A percentile compares a stretch with the other conserved stretches of the same genome.
These are phyloP conservation scores for Murina feae DNA, from an alignment of 2,113 vertebrate genomes.

Conservation along the genomic window DNA sequence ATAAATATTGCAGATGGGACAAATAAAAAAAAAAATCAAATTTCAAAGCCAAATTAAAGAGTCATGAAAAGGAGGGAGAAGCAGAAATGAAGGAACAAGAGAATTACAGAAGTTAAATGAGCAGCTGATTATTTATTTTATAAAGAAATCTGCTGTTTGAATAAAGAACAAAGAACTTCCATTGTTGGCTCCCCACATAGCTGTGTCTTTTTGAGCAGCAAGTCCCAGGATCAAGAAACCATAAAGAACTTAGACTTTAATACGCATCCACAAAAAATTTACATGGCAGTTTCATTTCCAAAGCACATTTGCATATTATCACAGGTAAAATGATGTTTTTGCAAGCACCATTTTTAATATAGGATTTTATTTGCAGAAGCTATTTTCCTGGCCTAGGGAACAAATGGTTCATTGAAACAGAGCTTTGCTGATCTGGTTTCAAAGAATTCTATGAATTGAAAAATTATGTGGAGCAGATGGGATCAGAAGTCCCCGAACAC, in stretches of 20 bases:
- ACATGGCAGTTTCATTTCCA: conserved; percentile 45
- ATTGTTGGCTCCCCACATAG: neutral
- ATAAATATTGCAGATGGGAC: conserved; percentile 26
- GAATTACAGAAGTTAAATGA: conserved; percentile 23
- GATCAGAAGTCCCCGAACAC: conserved; percentile 48
- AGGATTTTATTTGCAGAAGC: conserved; percentile 47
- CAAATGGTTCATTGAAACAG: conserved; percentile 54
- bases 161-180: conserved; percentile 26
- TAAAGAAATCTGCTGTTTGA: conserved; percentile 47
- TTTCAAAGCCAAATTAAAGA: neutral
- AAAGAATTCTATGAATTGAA: conserved; percentile 65
- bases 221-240: conserved; percentile 31
- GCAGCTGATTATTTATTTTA: neutral
- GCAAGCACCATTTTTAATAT: conserved; percentile 34
- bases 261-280: neutral
- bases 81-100: neutral
- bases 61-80: conserved; percentile 3
- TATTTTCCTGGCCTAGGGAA: conserved; percentile 47
- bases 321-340: conserved; percentile 50
- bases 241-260: conserved; percentile 17
- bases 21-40: conserved; percentile 37
- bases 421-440: conserved; percentile 54
- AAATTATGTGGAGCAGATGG: conserved; percentile 50
- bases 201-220: neutral
- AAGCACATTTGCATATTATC: neutral